These are phyloP conservation scores for Scolopax bukidnonensis DNA, from an alignment of 2,797 vertebrate species.

Conservation along the genomic window DNA sequence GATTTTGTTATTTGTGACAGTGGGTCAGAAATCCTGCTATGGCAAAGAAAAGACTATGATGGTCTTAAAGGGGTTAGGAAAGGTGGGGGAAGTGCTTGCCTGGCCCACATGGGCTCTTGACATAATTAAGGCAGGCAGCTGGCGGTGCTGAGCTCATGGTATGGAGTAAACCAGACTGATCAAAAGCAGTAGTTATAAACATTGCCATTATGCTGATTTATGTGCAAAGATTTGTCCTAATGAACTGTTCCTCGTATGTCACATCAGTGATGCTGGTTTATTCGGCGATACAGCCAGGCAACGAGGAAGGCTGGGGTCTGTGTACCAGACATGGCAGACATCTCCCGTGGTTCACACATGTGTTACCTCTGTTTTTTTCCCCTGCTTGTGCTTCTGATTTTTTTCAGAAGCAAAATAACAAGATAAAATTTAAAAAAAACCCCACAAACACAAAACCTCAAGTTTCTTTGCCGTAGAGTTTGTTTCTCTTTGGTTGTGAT, in stretches of 20 bases:
- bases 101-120: accelerated
- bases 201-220: background rate
- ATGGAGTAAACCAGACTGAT: background rate
- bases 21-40: background rate
- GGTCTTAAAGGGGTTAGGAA: background rate
- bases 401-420: background rate
- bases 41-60: background rate
- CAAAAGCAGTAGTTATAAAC: background rate
- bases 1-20: background rate
- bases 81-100: background rate
- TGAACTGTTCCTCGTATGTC: background rate
- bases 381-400: background rate
- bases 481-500: background rate
- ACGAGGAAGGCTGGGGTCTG: background rate
- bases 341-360: accelerated
- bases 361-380: background rate
- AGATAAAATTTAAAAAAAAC: background rate
- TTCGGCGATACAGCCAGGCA: background rate
- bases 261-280: background rate
- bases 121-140: background rate
- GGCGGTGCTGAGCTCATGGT: background rate
- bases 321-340: background rate
- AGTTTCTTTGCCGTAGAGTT: background rate
- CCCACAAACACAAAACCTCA: background rate
- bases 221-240: background rate